phyloP scores from a whole-genome alignment of 2,888 invertebrate genomes.

The Drosophila pseudotalamancana region DNA sequence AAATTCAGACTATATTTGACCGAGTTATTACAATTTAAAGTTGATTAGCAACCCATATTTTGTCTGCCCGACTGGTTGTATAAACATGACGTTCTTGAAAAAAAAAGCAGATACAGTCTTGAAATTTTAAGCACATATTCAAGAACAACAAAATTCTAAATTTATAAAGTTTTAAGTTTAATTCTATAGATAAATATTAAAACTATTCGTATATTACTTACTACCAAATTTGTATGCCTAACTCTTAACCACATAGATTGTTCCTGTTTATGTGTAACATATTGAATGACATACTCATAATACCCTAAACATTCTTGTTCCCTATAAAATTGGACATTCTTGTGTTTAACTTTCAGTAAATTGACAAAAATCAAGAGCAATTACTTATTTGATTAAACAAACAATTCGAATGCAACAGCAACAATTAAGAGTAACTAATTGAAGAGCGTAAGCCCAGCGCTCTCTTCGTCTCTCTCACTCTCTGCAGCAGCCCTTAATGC shows the following conservation, averaged over 20 bases:
- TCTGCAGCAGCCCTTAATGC: constrained; percentile 5
- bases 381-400: constrained; percentile 12
- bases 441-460: not conserved
- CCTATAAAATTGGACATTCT: not conserved
- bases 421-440: constrained; percentile 3
- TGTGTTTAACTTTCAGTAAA: not conserved
- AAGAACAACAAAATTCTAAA: no score
- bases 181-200: no score
- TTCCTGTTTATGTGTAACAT: not conserved
- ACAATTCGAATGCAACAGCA: not conserved
- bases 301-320: not conserved
- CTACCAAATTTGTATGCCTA: no score
- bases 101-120: no score
- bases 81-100: no score
- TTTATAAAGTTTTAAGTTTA: no score
- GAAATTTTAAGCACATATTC: no score
- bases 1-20: no score
- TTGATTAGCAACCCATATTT: no score
- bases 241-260: not conserved
- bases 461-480: not conserved
- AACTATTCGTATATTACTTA: no score
- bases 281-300: not conserved
- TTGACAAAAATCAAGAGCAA: constrained; percentile 11
- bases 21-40: no score
- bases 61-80: no score